Evolutionary conservation across 2,113 vertebrate species (phyloP).

Genomic region (Oxyruncus cristatus): DNA sequence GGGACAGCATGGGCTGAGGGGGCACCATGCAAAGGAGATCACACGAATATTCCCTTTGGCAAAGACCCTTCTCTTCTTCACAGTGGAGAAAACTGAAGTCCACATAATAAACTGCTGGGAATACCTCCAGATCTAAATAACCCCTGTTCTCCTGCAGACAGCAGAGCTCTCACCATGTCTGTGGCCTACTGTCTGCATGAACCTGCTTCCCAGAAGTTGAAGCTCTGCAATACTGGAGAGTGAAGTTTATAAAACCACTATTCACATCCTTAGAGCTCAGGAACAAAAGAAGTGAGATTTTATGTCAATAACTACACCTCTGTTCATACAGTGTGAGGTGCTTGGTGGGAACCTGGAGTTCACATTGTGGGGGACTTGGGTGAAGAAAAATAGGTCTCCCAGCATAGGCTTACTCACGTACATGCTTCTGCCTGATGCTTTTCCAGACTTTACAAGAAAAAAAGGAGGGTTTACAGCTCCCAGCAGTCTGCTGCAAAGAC

Average conservation of each 20-base stretch:
- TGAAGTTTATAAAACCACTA: not conserved
- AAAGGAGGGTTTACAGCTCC: not conserved
- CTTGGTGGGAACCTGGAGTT: not conserved
- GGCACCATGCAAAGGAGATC: rapidly evolving
- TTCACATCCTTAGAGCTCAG: not conserved
- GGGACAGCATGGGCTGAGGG: rapidly evolving
- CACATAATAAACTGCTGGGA: not conserved
- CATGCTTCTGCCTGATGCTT: not conserved
- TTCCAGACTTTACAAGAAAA: not conserved
- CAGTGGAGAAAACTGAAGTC: not conserved
- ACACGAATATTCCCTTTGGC: not conserved
- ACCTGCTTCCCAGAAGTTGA: not conserved
- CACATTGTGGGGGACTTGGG: not conserved
- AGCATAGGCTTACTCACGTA: not conserved
- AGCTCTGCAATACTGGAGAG: not conserved
- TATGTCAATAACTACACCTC: not conserved
- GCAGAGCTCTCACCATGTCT: not conserved
- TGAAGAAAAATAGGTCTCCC: not conserved
- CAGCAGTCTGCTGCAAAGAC: not conserved
- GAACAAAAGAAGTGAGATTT: not conserved
- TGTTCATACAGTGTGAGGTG: not conserved
- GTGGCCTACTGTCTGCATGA: not conserved
- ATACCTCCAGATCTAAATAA: not conserved
- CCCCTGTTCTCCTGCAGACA: not conserved
- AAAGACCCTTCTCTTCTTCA: not conserved